Evolutionary conservation across 2,113 vertebrate genomes (phyloP), one percentile per base, ranked within the genome.

Genomic region (Sorex fumeus): DNA sequence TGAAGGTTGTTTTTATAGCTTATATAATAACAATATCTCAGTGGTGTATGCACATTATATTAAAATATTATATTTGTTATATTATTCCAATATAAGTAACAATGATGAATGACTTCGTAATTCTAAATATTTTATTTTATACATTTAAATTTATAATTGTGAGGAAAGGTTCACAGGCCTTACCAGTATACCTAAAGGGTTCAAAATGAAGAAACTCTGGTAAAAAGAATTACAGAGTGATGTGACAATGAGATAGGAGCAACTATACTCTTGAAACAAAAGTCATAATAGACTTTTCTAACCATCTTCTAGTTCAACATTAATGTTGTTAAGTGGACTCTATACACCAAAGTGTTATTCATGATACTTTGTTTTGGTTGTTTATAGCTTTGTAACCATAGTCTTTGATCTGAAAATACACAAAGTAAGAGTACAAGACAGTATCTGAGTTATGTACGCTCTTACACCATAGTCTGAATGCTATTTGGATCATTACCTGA

Each of bases 401-500:
- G 25, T 19, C 88, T 90, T 90, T 75, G n/a, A 80, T 53, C 74
- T 69, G 27, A 85, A 93, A 94, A 16, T 64, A 27, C 27, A 25
- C 62, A 64, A 5, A 64, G 3, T 1, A 64, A 6, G 23, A 64
- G 23, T 21, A 64, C 62, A 64, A 28, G 62, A 64, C 3, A 23
- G 23, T 27, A 64, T 64, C 23, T 53, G 27, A 9, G 53, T 10
- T 53, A 64, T 64, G 62, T 3, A 25, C 47, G 28, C 40, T 88
- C 83, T 71, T 62, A 91, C 1, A 81, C 18, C 21, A 70, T 34
- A 66, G 50, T 67, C 9, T 83, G 60, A 94, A 88, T 43, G 16
- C 69, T 88, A 79, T 64, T 72, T 90, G 30, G 5, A 70, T 23
- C 83, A 80, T 62, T 97, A 99, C 99, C 99, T 99, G 99, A 90